Evolutionary conservation across 2,888 invertebrate species (phyloP).

Genomic region (Hanleya hanleyi): DNA sequence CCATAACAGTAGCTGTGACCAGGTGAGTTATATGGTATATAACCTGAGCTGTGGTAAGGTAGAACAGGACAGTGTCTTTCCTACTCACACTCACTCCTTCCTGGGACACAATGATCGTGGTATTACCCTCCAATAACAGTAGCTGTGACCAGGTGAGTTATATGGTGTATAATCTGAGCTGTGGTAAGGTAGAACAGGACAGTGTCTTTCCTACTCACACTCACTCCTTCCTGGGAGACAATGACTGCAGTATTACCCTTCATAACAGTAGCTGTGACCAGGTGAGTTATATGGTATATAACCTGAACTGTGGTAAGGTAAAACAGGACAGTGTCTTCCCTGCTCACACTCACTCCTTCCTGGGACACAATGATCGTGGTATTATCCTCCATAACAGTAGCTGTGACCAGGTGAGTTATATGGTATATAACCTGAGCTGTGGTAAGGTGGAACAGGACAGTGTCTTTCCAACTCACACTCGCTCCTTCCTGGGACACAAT

Average conservation of each 20-base stretch:
- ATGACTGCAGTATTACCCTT: conserved; percentile 81
- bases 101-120: conserved; percentile 84
- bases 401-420: conserved; percentile 82
- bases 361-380: conserved; percentile 83
- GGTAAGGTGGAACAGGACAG: conserved; percentile 94
- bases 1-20: conserved; percentile 77
- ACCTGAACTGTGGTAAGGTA: conserved; percentile 91
- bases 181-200: conserved; percentile 92
- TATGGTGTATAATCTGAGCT: conserved; percentile 91
- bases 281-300: conserved; percentile 86
- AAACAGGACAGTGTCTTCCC: conserved; percentile 95
- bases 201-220: conserved; percentile 94
- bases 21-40: conserved; percentile 84
- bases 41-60: conserved; percentile 93
- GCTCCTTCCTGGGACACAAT: conserved; percentile 89
- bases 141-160: conserved; percentile 81
- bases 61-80: conserved; percentile 93
- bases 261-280: conserved; percentile 77
- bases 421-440: conserved; percentile 91
- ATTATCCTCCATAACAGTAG: conserved; percentile 83
- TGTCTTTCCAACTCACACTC: conserved; percentile 92
- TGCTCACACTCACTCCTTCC: conserved; percentile 89
- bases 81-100: conserved; percentile 91
- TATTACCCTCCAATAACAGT: conserved; percentile 84
- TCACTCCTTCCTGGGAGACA: conserved; percentile 88